phyloP scores from a whole-genome alignment of 2,888 invertebrate species.

The Nephrotoma appendiculata region DNA sequence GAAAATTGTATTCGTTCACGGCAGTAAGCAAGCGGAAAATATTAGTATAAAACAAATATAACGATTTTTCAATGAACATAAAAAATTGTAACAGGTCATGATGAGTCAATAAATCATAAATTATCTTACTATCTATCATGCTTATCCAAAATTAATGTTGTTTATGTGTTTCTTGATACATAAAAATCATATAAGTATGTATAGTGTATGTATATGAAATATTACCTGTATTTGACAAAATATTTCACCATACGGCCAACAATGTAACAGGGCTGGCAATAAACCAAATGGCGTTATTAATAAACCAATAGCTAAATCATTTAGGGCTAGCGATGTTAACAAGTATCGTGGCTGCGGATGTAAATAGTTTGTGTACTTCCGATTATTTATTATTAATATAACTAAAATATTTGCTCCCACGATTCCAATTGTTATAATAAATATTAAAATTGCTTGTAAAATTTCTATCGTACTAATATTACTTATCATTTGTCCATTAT shows the following conservation, averaged over 20 bases:
- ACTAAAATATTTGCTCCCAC: slow-evolving; percentile 66
- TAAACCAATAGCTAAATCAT: slow-evolving; percentile 75
- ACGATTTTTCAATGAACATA: neutral
- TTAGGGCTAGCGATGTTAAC: slow-evolving; percentile 72
- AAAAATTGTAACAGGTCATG: neutral
- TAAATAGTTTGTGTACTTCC: slow-evolving; percentile 70
- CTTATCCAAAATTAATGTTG: neutral
- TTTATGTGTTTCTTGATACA: slow-evolving; percentile 5
- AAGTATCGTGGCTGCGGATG: slow-evolving; percentile 81
- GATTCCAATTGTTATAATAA: slow-evolving; percentile 62
- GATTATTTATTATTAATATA: slow-evolving; percentile 70
- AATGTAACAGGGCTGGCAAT: slow-evolving; percentile 68
- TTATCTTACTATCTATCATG: neutral
- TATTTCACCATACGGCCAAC: slow-evolving; percentile 84
- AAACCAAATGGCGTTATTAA: slow-evolving; percentile 76
- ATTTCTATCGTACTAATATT: slow-evolving; percentile 56
- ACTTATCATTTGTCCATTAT: slow-evolving; percentile 44
- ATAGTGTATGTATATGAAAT: neutral
- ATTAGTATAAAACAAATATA: neutral
- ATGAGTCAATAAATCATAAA: slow-evolving; percentile 1
- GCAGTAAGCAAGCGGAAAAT: neutral
- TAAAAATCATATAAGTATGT: neutral
- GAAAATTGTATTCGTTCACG: neutral
- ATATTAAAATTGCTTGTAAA: slow-evolving; percentile 59
- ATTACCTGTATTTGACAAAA: slow-evolving; percentile 82